Evolutionary conservation across 2,888 invertebrate genomes (phyloP).

Genomic region (Agelastica alni): DNA sequence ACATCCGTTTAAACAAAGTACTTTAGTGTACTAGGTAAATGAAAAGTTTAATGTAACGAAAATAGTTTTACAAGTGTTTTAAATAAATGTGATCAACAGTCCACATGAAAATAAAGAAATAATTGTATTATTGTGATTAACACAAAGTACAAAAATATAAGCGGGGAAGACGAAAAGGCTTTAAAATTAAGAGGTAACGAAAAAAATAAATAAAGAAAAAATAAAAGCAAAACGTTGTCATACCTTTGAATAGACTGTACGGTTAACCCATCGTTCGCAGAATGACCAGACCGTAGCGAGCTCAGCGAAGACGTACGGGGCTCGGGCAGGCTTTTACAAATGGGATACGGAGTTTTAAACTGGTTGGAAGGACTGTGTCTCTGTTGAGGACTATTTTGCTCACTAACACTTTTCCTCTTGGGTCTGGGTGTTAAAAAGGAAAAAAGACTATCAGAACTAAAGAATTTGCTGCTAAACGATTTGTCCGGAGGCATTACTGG

Average conservation of each 20-base stretch:
- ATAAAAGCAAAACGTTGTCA: constrained; percentile 32
- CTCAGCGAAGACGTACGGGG: constrained; percentile 49
- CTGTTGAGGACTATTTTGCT: constrained; percentile 12
- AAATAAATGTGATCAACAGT: background rate
- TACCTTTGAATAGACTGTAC: constrained; percentile 46
- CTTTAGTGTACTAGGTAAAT: too few species aligned
- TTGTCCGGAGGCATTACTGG: constrained; percentile 36
- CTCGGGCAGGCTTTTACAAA: constrained; percentile 44
- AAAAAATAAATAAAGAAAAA: constrained; percentile 17
- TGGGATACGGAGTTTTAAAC: constrained; percentile 45
- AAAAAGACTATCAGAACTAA: constrained; percentile 57
- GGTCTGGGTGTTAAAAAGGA: constrained; percentile 65
- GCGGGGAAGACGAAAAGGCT: constrained; percentile 10
- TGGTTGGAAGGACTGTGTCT: constrained; percentile 34
- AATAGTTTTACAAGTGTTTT: background rate
- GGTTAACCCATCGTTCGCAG: constrained; percentile 40
- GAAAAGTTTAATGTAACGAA: too few species aligned
- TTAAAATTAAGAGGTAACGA: constrained; percentile 16
- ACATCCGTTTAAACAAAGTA: too few species aligned
- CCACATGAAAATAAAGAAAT: background rate
- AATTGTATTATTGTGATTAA: background rate
- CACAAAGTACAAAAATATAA: constrained; percentile 12
- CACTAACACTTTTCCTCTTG: constrained; percentile 30
- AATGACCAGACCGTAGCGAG: constrained; percentile 47
- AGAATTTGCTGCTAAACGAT: constrained; percentile 42